Base-by-base conservation (phyloP, 2,888 invertebrate genomes). In the Ypsolopha sequella region DNA sequence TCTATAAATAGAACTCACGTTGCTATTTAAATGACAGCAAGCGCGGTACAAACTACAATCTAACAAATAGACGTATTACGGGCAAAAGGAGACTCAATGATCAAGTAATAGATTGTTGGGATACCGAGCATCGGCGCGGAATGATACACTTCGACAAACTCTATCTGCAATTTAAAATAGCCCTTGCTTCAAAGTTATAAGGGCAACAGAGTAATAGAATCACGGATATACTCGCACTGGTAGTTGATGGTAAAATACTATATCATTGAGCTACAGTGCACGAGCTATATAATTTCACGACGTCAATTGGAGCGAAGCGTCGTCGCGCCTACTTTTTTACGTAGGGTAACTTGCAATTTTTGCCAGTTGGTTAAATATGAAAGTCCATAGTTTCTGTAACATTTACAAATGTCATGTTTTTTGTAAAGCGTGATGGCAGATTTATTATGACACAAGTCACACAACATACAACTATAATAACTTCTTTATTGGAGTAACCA, bases 241-340 rank as follows among this genome's bases (percentile, higher is more conserved):
- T 46, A 11, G 46, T 36, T 58, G 65, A 62, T 61, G 60, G 63
- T 65, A 61, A 66, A 65, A 66, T 53, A 46, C 38, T 52, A 48
- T 48, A 41, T 52, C 52, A 52, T 52, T 49, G 52, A 11, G 64
- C 65, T 59, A 64, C 64, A 63, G 74, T 75, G 71, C 70, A 70
- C 72, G 72, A 70, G 70, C 58, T 61, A 57, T 62, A 70, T 70
- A 70, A 75, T 68, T 69, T 68, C 58, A 68, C 69, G 65, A 61
- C 68, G 64, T 62, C 67, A 68, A 72, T 69, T 64, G 70, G 66
- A 67, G 62, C 61, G 66, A 60, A 65, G 62, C 64, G 59, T 57
- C 56, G 56, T 55, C 43, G 9, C 68, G 73, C 63, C 71, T 62
- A 64, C 53, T 59, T 58, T 56, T 56, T 55, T 43, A 9, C 68